Conservation (phyloP, 2,113 vertebrate genomes). For the Steatornis caripensis region DNA sequence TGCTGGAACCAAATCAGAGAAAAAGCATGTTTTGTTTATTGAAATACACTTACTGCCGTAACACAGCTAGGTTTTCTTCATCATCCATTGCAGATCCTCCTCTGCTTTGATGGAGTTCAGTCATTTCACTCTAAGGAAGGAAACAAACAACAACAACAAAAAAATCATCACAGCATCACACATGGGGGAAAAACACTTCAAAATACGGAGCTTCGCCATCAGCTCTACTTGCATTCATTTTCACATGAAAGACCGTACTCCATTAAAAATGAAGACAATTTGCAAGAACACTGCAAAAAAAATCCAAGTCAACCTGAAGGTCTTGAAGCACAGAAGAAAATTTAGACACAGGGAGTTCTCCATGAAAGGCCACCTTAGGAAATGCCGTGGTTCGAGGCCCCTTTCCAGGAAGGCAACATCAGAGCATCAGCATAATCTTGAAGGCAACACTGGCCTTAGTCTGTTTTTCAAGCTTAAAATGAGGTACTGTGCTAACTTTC, state of each 20-base stretch:
- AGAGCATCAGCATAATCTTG: neutral
- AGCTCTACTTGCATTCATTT: neutral
- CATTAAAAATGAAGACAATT: neutral
- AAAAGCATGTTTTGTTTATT: neutral
- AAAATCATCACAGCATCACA: neutral
- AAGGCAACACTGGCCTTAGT: neutral
- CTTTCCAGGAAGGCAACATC: neutral
- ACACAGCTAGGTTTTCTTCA: conserved; percentile 92
- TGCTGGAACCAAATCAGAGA: neutral
- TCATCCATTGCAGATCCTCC: conserved; percentile 85
- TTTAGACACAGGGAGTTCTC: neutral
- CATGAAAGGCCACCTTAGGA: neutral
- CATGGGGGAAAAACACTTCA: neutral
- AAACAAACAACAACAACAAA: neutral
- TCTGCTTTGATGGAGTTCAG: conserved; percentile 76
- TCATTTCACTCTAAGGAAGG: conserved; percentile 73
- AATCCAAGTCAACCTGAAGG: neutral
- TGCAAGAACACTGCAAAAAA: neutral
- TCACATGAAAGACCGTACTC: neutral
- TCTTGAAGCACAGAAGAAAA: neutral
- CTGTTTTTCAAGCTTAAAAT: neutral
- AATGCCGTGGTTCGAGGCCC: neutral
- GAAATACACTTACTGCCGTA: conserved; percentile 82
- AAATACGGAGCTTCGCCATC: neutral
- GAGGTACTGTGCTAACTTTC: neutral